Evolutionary conservation across 2,113 vertebrate species (phyloP), one percentile per base, ranked within the genome.

Genomic region (Plectropomus leopardus): DNA sequence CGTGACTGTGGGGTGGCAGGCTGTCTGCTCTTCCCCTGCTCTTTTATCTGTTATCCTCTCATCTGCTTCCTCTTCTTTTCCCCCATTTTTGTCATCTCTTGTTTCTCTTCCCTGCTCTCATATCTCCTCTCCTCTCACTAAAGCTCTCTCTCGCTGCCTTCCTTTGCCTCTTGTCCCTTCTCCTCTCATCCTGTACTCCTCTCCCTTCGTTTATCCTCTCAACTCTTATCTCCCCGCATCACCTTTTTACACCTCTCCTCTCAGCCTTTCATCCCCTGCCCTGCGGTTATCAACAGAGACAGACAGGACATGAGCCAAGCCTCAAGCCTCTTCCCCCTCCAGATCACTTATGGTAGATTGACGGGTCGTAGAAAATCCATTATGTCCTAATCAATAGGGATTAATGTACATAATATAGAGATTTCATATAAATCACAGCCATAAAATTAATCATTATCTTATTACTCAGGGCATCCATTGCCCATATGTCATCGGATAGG

Each of bases 1-100:
- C 72, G 85, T 86, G 90, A 87, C 85, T 79, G 88, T 90, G 82
- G 82, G 86, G 82, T 89, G 82, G 89, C 85, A 72, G 76, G 36
- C 81, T 89, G 76, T 91, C 87, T 91, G 78, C 73, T 84, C 68
- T 76, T 54, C 72, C 28, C n/a, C 47, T 71, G 47, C 70, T 85
- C 63, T 78, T 90, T 86, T 80, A 80, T 84, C 78, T 85, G 76
- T 82, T 86, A 59, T 89, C 63, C 19, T 86, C 82, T 87, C 86
- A 82, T 88, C 79, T 89, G 47, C 40, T 81, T 86, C 63, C 58
- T 82, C 32, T 59, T 73, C 60, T 54, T 61, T 70, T 57, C 19
- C 30, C 23, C 30, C 23, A 15, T 55, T 79, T 89, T 80, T 78
- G 71, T 72, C 72, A 55, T 78, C 63, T 79, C 77, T 66, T 71